phyloP scores from a whole-genome alignment of 2,888 invertebrate genomes.

The Palloptera scutellata region DNA sequence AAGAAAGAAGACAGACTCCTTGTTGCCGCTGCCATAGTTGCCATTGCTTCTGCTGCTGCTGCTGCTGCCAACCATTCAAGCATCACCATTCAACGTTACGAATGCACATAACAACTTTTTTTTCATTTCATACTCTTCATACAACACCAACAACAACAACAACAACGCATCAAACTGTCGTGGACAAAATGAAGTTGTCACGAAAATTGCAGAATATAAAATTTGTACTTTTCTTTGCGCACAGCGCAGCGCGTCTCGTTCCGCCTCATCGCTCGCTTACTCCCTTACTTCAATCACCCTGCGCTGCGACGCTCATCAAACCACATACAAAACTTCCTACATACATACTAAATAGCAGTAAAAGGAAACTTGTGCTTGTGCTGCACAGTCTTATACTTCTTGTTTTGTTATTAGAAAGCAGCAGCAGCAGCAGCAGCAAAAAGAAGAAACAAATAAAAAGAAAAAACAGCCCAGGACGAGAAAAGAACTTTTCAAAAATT shows the following conservation, averaged over 20 bases:
- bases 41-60: slow-evolving; percentile 39
- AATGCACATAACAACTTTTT: slow-evolving; percentile 60
- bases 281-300: neutral
- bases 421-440: neutral
- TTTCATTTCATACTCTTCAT: slow-evolving; percentile 9
- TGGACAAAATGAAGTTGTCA: slow-evolving; percentile 61
- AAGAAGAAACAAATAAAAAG: slow-evolving; percentile 19
- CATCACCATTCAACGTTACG: slow-evolving; percentile 58
- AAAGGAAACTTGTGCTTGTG: slow-evolving; percentile 32
- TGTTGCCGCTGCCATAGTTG: slow-evolving; percentile 35
- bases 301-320: neutral
- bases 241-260: neutral
- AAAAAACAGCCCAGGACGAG: slow-evolving; percentile 35
- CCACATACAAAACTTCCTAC: neutral
- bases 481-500: slow-evolving; percentile 61
- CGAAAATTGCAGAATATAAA: slow-evolving; percentile 60
- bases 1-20: slow-evolving; percentile 22
- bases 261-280: no score
- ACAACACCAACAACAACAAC: slow-evolving; percentile 14
- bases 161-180: slow-evolving; percentile 52
- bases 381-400: slow-evolving; percentile 33
- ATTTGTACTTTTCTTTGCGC: slow-evolving; percentile 51
- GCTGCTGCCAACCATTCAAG: slow-evolving; percentile 55
- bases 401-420: slow-evolving; percentile 18
- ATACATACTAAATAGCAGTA: slow-evolving; percentile 14